Evolutionary conservation across 2,797 vertebrate genomes (phyloP).

Genomic region (Xerus rutilus): DNA sequence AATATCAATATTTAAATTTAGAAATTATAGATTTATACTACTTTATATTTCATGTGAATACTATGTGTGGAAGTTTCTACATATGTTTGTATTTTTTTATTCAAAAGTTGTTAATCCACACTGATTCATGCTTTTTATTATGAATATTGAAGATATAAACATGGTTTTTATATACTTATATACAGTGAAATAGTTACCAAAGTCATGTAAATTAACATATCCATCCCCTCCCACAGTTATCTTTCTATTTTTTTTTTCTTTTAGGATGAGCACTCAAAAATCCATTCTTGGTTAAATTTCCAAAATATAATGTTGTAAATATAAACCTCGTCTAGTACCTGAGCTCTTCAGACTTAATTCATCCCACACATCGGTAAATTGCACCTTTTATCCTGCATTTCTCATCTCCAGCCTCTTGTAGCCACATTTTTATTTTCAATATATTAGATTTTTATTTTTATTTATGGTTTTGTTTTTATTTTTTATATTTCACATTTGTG

Average conservation of each 20-base stretch:
- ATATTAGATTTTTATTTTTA: neutral
- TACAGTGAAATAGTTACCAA: neutral
- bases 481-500: neutral
- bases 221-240: neutral
- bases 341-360: neutral
- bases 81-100: neutral
- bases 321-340: neutral
- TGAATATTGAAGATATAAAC: neutral
- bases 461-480: neutral
- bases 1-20: slow-evolving; percentile 8
- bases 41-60: neutral
- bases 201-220: neutral
- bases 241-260: neutral
- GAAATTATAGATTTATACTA: neutral
- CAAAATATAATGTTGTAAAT: neutral
- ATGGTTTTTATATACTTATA: neutral
- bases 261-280: neutral
- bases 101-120: neutral
- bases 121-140: neutral
- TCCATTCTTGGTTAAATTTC: neutral
- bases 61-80: slow-evolving; percentile 15
- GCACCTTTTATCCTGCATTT: neutral
- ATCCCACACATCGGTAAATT: neutral
- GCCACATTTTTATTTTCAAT: neutral
- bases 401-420: neutral